Conservation (phyloP, 2,113 vertebrate species). For the Coreoperca whiteheadi region DNA sequence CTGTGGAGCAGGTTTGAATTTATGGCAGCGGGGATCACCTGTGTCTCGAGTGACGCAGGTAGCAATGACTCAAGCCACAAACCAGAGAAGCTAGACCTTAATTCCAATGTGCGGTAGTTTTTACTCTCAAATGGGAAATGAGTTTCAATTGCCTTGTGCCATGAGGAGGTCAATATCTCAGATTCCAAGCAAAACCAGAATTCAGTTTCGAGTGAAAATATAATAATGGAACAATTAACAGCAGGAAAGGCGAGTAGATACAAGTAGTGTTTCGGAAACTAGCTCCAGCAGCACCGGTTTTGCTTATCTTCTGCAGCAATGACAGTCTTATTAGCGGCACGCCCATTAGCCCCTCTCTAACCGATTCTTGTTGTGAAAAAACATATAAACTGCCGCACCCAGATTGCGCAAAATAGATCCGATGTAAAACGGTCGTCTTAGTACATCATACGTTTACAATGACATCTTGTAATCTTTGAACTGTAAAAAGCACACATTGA, state of each 20-base stretch:
- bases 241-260: neutral
- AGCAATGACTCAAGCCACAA: neutral
- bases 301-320: neutral
- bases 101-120: neutral
- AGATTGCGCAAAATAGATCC: neutral
- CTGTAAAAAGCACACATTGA: neutral
- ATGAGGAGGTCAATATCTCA: neutral
- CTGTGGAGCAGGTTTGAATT: neutral
- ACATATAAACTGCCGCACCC: conserved; percentile 8
- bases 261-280: neutral
- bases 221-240: neutral
- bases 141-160: neutral
- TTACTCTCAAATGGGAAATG: neutral
- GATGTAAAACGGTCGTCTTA: neutral
- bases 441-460: neutral
- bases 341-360: conserved; percentile 9
- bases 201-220: neutral
- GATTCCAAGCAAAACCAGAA: neutral
- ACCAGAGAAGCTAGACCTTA: no score
- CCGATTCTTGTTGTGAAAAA: conserved; percentile 28
- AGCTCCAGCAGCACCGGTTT: neutral
- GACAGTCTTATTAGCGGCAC: neutral
- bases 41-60: neutral
- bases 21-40: neutral
- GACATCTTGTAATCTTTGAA: no score